A percentile compares a stretch with the other conserved stretches of the same genome.
Evolutionary conservation across 2,113 vertebrate genomes (phyloP).

Genomic region (Petrocephalus microphthalmus): DNA sequence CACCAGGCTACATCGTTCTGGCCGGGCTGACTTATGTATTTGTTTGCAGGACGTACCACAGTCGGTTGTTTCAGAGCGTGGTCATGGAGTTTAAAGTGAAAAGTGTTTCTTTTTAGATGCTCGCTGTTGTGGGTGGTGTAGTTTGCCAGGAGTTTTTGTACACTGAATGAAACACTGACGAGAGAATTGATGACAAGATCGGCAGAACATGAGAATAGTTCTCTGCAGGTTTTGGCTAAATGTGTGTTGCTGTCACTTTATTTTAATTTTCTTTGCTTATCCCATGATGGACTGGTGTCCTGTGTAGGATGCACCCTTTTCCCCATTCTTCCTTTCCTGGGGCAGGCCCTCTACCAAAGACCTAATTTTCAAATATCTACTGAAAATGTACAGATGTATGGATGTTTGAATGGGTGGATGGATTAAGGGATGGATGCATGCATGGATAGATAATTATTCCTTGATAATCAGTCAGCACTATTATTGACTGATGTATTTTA

Average conservation of each 20-base stretch:
- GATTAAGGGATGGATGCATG: neutral
- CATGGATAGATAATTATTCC: neutral
- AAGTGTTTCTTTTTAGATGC: neutral
- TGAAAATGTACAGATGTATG: neutral
- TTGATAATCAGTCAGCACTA: neutral
- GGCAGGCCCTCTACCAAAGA: neutral
- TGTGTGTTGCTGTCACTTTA: neutral
- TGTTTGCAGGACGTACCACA: neutral
- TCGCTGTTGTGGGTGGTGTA: neutral
- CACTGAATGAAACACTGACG: neutral
- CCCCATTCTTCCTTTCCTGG: neutral
- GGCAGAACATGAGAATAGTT: neutral
- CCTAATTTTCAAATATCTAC: neutral
- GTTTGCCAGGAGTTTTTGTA: neutral
- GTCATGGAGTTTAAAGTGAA: neutral
- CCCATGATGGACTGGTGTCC: neutral
- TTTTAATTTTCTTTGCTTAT: neutral
- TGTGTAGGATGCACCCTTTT: neutral
- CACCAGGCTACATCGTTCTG: neutral
- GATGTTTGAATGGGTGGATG: neutral
- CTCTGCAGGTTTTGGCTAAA: neutral
- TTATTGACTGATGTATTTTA: neutral
- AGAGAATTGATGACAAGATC: neutral
- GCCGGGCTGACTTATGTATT: neutral
- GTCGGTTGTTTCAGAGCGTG: neutral